These are phyloP conservation scores for Lanius ludovicianus DNA, from an alignment of 2,113 vertebrate species.

Conservation along the genomic window DNA sequence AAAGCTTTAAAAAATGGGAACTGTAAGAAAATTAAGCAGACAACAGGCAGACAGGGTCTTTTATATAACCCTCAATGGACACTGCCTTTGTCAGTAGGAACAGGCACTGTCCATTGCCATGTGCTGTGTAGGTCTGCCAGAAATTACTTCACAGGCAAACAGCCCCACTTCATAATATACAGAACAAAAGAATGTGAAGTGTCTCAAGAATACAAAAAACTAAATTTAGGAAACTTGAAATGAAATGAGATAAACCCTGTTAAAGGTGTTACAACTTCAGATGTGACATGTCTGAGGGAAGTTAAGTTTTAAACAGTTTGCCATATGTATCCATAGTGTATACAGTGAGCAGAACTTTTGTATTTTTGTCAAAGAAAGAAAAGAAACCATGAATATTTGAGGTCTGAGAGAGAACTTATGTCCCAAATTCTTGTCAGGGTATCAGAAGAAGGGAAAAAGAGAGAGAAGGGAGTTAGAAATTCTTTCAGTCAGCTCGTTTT, in stretches of 20 bases:
- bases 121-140: background rate
- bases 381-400: background rate
- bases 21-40: background rate
- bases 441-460: background rate
- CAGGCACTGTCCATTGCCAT: background rate
- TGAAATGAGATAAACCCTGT: background rate
- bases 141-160: background rate
- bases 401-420: background rate
- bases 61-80: background rate
- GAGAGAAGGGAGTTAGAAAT: background rate
- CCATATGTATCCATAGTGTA: background rate
- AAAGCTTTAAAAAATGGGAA: background rate
- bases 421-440: background rate
- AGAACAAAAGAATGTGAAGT: background rate
- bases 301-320: background rate
- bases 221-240: background rate
- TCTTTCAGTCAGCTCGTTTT: background rate
- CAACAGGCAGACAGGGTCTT: background rate
- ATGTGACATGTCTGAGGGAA: background rate
- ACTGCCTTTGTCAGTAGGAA: background rate
- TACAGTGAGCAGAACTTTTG: rapidly evolving
- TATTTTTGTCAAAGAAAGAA: background rate
- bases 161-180: background rate
- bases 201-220: background rate
- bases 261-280: background rate